Percentiles rank a stretch among this genome's conserved stretches.
phyloP scores from a whole-genome alignment of 2,113 vertebrate genomes.

The Sphaerodactylus townsendi region DNA sequence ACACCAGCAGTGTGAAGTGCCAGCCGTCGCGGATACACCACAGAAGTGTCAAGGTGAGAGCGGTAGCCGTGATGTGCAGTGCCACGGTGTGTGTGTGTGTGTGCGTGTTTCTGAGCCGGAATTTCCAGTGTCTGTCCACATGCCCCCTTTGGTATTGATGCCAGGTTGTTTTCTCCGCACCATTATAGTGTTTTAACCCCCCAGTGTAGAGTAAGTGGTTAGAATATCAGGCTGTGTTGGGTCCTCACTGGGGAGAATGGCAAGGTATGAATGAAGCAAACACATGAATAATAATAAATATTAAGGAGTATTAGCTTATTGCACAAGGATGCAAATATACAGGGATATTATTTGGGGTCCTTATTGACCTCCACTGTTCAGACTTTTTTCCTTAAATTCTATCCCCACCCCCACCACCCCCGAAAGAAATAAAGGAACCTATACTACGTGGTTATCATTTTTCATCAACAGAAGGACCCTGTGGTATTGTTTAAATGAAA shows the following conservation, averaged over 20 bases:
- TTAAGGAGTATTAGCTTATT: neutral
- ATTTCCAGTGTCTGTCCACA: too few relatives aligned
- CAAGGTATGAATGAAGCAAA: too few relatives aligned
- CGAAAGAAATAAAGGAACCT: neutral
- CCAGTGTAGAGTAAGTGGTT: too few relatives aligned
- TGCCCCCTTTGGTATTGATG: neutral
- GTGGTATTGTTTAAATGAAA: neutral
- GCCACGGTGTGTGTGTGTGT: too few relatives aligned
- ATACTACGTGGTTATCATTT: neutral
- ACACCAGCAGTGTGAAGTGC: conserved; percentile 93
- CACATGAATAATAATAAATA: too few relatives aligned
- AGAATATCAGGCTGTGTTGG: too few relatives aligned
- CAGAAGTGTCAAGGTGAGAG: conserved; percentile 92
- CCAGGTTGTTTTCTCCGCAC: neutral
- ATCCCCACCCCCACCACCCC: too few relatives aligned
- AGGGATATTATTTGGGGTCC: neutral
- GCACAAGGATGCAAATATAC: neutral
- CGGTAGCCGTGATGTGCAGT: neutral
- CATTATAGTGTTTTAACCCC: too few relatives aligned
- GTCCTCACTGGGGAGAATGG: too few relatives aligned
- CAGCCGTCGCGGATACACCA: conserved; percentile 92
- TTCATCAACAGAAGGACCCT: neutral
- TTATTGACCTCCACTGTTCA: neutral
- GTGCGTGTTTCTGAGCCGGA: fast-evolving
- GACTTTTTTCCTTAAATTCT: neutral